Evolutionary conservation across 2,888 invertebrate genomes (phyloP), one percentile per base, ranked within the genome.

Genomic region (Mamestra brassicae): DNA sequence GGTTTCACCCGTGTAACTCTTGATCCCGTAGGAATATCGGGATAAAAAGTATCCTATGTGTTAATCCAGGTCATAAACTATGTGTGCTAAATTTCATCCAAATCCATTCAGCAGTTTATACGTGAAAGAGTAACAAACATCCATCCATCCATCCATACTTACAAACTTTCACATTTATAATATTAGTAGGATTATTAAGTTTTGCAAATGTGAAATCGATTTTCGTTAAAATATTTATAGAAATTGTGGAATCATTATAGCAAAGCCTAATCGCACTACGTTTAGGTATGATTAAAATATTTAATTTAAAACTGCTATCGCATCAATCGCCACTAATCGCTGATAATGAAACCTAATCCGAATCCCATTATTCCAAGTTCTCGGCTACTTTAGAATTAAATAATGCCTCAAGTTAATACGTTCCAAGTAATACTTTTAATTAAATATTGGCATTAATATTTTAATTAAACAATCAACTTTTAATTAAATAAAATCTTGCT

Each of bases 351-450:
- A 81, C 84, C 63, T 17, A 15, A 47, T 57, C 55, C 52, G 64
- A 64, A 67, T 63, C n/a, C 36, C 55, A 78, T 80, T 66, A 78
- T 60, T 58, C 58, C 36, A 58, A 83, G 65, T 83, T 84, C 57
- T 63, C 47, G 34, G 54, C 38, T 79, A 74, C 57, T 83, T 64
- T 54, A 17, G 45, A 74, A 64, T 74, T 45, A 70, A 79, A 54
- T 77, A 74, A 69, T 38, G 26, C 26, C 79, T 57, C 26, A 55
- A 74, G 79, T 63, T 66, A 50, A 62, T 70, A 66, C 55, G 60
- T 63, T 68, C 34, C 13, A 68, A 64, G 68, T 45, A n/a, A 54
- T 61, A 72, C 42, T 68, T 68, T 69, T 61, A 79, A 79, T 81
- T 79, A 63, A 67, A 36, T 52, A 66, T 66, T 11, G 50, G 13